Percentiles rank a stretch among this genome's conserved stretches.
These are phyloP conservation scores for Accipiter virgatus DNA, from an alignment of 2,113 vertebrate species.

Conservation along the genomic window DNA sequence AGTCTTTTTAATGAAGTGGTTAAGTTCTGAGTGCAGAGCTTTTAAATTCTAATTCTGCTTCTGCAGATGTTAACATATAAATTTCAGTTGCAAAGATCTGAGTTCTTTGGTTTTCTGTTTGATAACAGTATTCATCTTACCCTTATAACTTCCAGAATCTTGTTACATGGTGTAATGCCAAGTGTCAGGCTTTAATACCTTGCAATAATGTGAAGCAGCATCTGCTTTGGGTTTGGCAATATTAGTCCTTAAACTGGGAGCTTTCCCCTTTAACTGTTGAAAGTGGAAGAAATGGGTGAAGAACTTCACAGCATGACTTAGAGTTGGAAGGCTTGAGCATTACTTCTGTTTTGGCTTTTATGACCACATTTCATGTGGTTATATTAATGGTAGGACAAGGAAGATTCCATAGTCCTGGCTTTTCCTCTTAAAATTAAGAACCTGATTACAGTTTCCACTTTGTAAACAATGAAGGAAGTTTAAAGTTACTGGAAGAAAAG, in stretches of 20 bases:
- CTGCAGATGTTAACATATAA: not conserved
- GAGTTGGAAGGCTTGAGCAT: not conserved
- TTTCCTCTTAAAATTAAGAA: not conserved
- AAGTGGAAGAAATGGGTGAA: not conserved
- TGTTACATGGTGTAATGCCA: not conserved
- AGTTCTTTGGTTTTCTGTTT: not conserved
- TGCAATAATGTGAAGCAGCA: not conserved
- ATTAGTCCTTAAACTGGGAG: not conserved
- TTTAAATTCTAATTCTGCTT: not conserved
- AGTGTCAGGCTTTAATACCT: not conserved
- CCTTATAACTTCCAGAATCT: not conserved
- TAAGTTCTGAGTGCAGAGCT: not conserved
- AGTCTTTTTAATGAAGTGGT: not conserved
- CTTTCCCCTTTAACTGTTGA: not conserved
- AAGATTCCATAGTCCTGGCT: not conserved
- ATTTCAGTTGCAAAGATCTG: not conserved
- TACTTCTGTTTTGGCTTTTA: not conserved
- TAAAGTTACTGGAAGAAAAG: not conserved
- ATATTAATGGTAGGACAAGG: not conserved
- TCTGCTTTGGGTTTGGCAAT: not conserved
- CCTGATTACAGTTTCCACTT: not conserved
- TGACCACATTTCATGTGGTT: not conserved
- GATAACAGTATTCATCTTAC: not conserved
- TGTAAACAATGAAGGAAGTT: not conserved
- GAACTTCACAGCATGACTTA: not conserved